These are phyloP conservation scores for Thunnus albacares DNA, from an alignment of 2,797 vertebrate genomes.

Conservation along the genomic window DNA sequence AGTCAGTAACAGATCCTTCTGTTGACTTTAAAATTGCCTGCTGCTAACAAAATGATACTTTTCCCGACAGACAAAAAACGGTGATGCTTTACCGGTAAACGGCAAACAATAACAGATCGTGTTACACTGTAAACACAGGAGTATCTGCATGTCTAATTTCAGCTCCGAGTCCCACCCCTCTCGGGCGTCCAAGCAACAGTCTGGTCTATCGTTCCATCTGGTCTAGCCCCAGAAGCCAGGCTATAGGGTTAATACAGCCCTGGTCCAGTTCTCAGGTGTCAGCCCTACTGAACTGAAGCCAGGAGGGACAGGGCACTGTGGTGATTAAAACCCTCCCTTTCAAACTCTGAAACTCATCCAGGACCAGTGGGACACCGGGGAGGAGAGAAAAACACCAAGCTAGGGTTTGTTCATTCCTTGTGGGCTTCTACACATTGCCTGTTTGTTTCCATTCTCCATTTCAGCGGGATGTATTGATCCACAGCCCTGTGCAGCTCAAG, in stretches of 20 bases:
- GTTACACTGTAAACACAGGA: slow-evolving; percentile 51
- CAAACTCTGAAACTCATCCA: slow-evolving; percentile 57
- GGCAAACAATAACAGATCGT: slow-evolving; percentile 59
- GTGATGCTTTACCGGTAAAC: slow-evolving; percentile 37
- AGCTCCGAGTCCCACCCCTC: slow-evolving; percentile 33
- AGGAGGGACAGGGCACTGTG: slow-evolving; percentile 33
- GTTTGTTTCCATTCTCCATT: slow-evolving; percentile 66
- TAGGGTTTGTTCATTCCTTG: slow-evolving; percentile 38
- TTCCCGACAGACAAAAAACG: slow-evolving; percentile 44
- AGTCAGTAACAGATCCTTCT: slow-evolving; percentile 56
- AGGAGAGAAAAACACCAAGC: slow-evolving; percentile 33
- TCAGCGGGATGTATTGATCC: slow-evolving; percentile 74
- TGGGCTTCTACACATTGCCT: slow-evolving; percentile 45
- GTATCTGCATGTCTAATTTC: slow-evolving; percentile 60
- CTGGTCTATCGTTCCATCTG: slow-evolving; percentile 63
- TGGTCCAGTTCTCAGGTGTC: slow-evolving; percentile 70
- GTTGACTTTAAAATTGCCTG: slow-evolving; percentile 50
- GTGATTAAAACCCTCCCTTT: slow-evolving; percentile 42
- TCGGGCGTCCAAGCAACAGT: slow-evolving; percentile 51
- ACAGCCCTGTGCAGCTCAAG: slow-evolving; percentile 28
- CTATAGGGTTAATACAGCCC: slow-evolving; percentile 50
- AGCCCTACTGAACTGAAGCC: slow-evolving; percentile 69
- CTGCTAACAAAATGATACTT: slow-evolving; percentile 41
- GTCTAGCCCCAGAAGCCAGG: slow-evolving; percentile 52
- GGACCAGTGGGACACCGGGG: slow-evolving; percentile 42